Percentiles rank a stretch among this genome's conserved stretches.
Evolutionary conservation across 2,888 invertebrate species (phyloP).

Genomic region (Subacronicta megacephala): DNA sequence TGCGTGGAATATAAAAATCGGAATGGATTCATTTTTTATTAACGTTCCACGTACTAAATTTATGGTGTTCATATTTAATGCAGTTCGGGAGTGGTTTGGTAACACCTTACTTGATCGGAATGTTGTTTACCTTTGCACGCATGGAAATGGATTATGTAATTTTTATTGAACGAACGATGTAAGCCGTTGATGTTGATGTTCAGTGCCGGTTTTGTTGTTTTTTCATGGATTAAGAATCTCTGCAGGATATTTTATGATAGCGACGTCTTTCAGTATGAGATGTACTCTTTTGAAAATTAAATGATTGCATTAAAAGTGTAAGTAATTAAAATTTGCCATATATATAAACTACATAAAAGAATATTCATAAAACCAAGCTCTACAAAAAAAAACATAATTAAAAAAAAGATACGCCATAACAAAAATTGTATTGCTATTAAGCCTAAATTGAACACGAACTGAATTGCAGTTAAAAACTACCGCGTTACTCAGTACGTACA

Average conservation of each 20-base stretch:
- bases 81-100: constrained; percentile 45
- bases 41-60: constrained; percentile 54
- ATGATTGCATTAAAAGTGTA: no score
- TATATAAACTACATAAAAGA: no score
- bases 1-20: constrained; percentile 59
- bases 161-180: constrained; percentile 25
- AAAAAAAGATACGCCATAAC: constrained; percentile 10
- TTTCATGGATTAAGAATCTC: neutral
- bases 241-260: no score
- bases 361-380: no score
- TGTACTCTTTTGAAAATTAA: no score
- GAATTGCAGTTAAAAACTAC: constrained; percentile 37
- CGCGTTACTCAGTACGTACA: constrained; percentile 32
- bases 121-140: constrained; percentile 42
- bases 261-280: no score
- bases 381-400: neutral
- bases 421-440: constrained; percentile 24
- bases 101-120: constrained; percentile 49
- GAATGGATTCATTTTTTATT: constrained; percentile 56
- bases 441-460: constrained; percentile 38
- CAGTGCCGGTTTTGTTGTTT: neutral
- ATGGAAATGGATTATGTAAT: constrained; percentile 31
- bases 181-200: neutral
- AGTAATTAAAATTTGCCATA: no score
- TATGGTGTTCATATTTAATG: constrained; percentile 60